A percentile compares a stretch with the other conserved stretches of the same genome.
Conservation (phyloP, 2,888 invertebrate species). For the Neuroscelio doddi region DNA sequence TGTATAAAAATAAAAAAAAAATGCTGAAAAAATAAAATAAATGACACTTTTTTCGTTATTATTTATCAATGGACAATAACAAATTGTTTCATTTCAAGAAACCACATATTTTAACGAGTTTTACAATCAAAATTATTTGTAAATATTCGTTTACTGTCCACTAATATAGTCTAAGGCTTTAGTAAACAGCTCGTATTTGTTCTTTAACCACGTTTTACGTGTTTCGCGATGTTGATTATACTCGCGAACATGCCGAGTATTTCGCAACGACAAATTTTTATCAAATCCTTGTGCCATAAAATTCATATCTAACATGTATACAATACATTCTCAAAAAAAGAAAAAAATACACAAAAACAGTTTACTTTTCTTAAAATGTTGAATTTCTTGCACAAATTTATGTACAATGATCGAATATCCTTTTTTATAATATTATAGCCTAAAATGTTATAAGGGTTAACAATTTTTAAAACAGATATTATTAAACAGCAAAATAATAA, state of each 20-base stretch:
- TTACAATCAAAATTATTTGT: too few relatives aligned
- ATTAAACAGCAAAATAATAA: conserved; percentile 17
- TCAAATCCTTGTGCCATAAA: conserved; percentile 10
- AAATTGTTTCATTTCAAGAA: too few relatives aligned
- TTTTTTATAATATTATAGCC: not conserved
- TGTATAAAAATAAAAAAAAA: not conserved
- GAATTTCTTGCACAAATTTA: too few relatives aligned
- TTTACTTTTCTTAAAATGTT: not conserved
- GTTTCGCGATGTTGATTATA: too few relatives aligned
- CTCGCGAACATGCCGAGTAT: not conserved
- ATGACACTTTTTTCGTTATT: too few relatives aligned
- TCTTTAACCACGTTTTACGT: not conserved
- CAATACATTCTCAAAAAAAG: not conserved
- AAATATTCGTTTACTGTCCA: not conserved
- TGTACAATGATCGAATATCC: too few relatives aligned
- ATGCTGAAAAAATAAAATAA: too few relatives aligned
- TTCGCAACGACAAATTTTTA: conserved; percentile 1
- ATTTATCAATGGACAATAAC: too few relatives aligned
- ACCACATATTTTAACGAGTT: too few relatives aligned
- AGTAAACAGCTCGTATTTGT: too few relatives aligned
- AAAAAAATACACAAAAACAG: not conserved
- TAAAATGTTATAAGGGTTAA: not conserved
- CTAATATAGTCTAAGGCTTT: too few relatives aligned
- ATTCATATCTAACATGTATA: not conserved
- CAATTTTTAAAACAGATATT: not conserved